Base-by-base conservation (phyloP, 2,797 vertebrate genomes). In the Fringilla coelebs region DNA sequence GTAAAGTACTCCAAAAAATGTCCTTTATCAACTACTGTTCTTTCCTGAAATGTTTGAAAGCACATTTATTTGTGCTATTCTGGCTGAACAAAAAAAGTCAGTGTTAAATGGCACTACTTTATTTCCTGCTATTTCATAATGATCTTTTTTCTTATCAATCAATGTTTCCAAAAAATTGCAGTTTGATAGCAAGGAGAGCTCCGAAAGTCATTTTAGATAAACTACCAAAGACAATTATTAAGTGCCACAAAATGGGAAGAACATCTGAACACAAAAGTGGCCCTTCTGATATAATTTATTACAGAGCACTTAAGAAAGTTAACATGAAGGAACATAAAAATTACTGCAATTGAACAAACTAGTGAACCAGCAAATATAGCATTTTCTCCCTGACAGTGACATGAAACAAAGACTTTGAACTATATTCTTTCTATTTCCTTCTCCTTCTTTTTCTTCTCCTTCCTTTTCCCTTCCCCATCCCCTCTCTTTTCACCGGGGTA, bases 261-360 rank as follows among this genome's bases (percentile, higher is more conserved):
- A 67, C 4, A 48, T 45, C 28, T 67, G 46, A 94, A 55, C 6
- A 58, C 12, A 63, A 34, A 89, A 49, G 26, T 85, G 22, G 11
- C 3, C 20, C 71, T 86, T 74, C 40, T 70, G 51, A 71, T 84
- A 32, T 32, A 73, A 80, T 88, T 91, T 91, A 82, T 85, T 87
- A 72, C 16, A n/a, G 22, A 68, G 8, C 14, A 74, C 20, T 85
- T 87, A 41, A 13, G 21, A 85, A 82, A 85, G 60, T 51, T 66
- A 85, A 68, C 28, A 43, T 18, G 32, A 87, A 29, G 15, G 12
- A 88, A 85, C 21, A 76, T 25, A 75, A 91, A 82, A 91, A 65
- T 57, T 79, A 66, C 4, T 46, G 18, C 46, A 78, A 54, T 17
- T 66, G 68, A 87, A 60, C 25, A 85, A 80, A 85, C 25, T 46